A percentile compares a stretch with the other conserved stretches of the same genome.
Evolutionary conservation across 2,888 invertebrate genomes (phyloP).

Genomic region (Thysanoteuthis rhombus): DNA sequence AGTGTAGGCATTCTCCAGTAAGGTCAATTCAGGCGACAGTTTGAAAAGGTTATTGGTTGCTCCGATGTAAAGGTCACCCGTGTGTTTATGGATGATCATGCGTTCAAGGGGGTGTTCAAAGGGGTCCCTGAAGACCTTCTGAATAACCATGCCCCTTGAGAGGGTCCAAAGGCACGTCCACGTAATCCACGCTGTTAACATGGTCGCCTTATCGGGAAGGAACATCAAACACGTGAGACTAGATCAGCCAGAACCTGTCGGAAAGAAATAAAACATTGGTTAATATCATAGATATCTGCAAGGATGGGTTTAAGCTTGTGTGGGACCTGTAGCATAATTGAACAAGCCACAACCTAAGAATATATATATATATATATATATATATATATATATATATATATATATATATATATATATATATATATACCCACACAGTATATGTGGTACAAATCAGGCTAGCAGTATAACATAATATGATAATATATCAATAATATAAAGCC

Average conservation of each 20-base stretch:
- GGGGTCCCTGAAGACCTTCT: not conserved
- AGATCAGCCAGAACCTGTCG: not conserved
- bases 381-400: too few relatives aligned
- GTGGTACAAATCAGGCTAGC: too few relatives aligned
- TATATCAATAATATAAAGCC: too few relatives aligned
- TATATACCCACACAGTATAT: too few relatives aligned
- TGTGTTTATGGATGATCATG: conserved; percentile 85
- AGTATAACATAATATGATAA: too few relatives aligned
- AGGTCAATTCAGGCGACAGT: conserved; percentile 85
- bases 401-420: too few relatives aligned
- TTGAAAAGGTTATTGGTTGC: conserved; percentile 93
- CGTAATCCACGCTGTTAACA: not conserved
- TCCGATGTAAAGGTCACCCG: conserved; percentile 88
- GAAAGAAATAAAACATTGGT: not conserved
- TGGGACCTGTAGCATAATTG: too few relatives aligned
- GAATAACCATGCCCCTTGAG: not conserved
- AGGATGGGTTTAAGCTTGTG: too few relatives aligned
- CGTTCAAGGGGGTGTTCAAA: conserved; percentile 31
- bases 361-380: too few relatives aligned
- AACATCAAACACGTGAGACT: not conserved
- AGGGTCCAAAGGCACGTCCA: not conserved
- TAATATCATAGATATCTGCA: not conserved
- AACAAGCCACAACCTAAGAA: too few relatives aligned
- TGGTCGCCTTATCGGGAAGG: not conserved
- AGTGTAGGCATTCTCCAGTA: conserved; percentile 76